Evolutionary conservation across 2,113 vertebrate genomes (phyloP).

Genomic region (Ophthalmolycus amberensis): DNA sequence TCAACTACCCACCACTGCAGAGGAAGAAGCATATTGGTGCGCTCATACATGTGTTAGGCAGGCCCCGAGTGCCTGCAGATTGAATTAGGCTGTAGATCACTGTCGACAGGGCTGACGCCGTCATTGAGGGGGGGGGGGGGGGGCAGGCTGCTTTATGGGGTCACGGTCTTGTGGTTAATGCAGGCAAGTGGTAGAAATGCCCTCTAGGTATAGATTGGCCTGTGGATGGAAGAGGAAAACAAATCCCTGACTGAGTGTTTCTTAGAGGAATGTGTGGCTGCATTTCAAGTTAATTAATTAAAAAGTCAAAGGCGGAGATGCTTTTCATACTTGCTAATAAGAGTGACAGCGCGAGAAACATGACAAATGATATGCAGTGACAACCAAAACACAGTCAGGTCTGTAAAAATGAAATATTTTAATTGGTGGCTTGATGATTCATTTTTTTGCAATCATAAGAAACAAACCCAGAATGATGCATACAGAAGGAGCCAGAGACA

Average conservation of each 20-base stretch:
- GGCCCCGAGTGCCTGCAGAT: constrained; percentile 53
- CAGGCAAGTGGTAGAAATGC: constrained; percentile 46
- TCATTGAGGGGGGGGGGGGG: constrained; percentile 17
- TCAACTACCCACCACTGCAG: constrained; percentile 32
- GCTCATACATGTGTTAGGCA: constrained; percentile 31
- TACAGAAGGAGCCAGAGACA: constrained; percentile 72
- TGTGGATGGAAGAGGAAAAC: constrained; percentile 16
- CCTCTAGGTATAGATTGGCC: constrained; percentile 43
- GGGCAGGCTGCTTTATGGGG: constrained; percentile 64
- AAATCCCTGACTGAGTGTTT: constrained; percentile 22
- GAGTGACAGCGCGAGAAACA: constrained; percentile 15
- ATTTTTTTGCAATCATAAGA: constrained; percentile 80
- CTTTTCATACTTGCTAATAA: constrained; percentile 25
- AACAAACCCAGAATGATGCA: constrained; percentile 72
- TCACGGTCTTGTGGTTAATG: constrained; percentile 63
- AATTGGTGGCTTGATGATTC: constrained; percentile 82
- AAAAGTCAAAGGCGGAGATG: not conserved
- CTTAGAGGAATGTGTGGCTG: constrained; percentile 12
- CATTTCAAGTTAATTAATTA: constrained; percentile 22
- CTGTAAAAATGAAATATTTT: constrained; percentile 84
- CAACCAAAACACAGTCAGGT: constrained; percentile 62
- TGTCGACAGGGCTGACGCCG: constrained; percentile 51
- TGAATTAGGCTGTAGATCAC: constrained; percentile 74
- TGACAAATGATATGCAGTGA: constrained; percentile 34
- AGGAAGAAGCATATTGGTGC: constrained; percentile 37